Base-by-base conservation (phyloP, 2,888 invertebrate species). In the Drosophila nr. medialis region DNA sequence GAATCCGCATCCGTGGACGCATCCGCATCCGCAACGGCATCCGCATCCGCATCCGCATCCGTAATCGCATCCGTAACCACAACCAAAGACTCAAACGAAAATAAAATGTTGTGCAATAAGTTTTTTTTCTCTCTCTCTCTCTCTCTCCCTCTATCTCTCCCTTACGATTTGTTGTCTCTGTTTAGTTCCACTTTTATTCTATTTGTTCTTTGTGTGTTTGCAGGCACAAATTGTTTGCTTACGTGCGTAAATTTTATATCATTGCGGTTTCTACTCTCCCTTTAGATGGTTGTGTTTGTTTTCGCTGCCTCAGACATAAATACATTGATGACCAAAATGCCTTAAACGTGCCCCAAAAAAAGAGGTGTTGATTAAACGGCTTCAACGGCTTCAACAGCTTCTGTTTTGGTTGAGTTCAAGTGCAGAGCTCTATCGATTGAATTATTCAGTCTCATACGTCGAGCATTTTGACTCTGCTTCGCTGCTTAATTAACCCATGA, bases 181-280 rank as follows among this genome's bases (percentile, higher is more conserved):
- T 21, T 72, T 72, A 59, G 18, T 30, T 54, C 42, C 48, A 30
- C 24, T 21, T 68, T 59, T 48, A 50, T 48, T 53, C 30, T 49
- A 36, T 24, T 50, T 61, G 56, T 21, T 34, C n/a, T 45, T 64
- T 55, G 38, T 55, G 40, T 48, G 40, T 48, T 56, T 15, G 24
- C 15, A 34, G 29, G n/a, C 54, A 55, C 63, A 72, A 75, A 75
- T 63, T 85, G 86, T 86, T 85, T 86, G 81, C 75, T 64, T 79
- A 81, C 86, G 85, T 89, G 85, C 79, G 77, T 81, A 75, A 79
- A 81, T 74, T 79, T 79, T 86, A 72, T 79, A 86, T 72, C 78
- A 83, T 76, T 72, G 83, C 69, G 64, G 75, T 71, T 66, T 76
- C 72, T 54, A 56, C 61, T 68, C 32, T 51, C 27, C 8, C 21